A percentile compares a stretch with the other conserved stretches of the same genome.
Evolutionary conservation across 2,113 vertebrate genomes (phyloP).

Genomic region (Hydropotes inermis): DNA sequence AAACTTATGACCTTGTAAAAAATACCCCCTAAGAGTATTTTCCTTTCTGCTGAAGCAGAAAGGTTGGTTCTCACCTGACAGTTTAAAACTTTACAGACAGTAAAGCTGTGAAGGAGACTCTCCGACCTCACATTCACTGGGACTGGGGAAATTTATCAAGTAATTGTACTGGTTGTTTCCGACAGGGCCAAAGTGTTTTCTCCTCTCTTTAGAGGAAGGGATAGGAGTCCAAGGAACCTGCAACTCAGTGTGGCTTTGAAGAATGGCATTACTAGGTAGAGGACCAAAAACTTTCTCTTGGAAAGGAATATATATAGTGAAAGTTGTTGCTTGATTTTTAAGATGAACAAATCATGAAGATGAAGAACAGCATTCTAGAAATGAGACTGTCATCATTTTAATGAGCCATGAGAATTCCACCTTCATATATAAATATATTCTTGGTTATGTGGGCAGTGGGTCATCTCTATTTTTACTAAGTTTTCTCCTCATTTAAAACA

Average conservation of each 20-base stretch:
- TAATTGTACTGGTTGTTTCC: background rate
- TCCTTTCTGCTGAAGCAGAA: background rate
- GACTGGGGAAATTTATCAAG: background rate
- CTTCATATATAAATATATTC: background rate
- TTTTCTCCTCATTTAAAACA: background rate
- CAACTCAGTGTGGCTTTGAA: background rate
- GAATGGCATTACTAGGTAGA: background rate
- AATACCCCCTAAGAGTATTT: background rate
- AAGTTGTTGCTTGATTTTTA: background rate
- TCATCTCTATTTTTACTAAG: background rate
- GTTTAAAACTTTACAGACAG: background rate
- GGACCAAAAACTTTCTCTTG: background rate
- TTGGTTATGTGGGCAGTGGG: background rate
- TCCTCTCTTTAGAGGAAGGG: background rate
- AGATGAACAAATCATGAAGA: background rate
- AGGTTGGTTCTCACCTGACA: background rate
- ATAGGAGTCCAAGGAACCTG: background rate
- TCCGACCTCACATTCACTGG: background rate
- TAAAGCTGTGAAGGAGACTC: conserved; percentile 3
- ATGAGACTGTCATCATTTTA: background rate
- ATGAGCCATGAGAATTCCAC: background rate
- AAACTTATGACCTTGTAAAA: background rate
- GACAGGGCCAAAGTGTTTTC: fast-evolving
- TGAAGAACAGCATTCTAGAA: background rate
- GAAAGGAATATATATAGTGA: background rate